A percentile compares a stretch with the other conserved stretches of the same genome.
These are phyloP conservation scores for Apoda limacodes DNA, from an alignment of 2,888 invertebrate species.

Conservation along the genomic window DNA sequence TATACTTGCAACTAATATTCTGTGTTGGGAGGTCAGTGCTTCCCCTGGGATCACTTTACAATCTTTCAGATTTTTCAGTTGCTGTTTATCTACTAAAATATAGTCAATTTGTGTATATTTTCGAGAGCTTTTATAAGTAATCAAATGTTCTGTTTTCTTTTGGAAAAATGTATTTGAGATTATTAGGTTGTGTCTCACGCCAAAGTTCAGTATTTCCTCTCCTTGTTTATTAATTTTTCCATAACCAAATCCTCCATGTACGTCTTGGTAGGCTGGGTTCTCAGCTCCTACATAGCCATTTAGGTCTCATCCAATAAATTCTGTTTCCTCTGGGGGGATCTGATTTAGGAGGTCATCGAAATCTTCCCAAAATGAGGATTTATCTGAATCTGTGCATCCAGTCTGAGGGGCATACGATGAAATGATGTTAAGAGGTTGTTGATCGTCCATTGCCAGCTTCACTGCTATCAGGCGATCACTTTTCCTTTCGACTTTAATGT, in stretches of 20 bases:
- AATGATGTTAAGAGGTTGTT: constrained; percentile 11
- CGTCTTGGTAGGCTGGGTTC: background rate
- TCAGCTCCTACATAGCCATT: constrained; percentile 15
- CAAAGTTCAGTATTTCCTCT: constrained; percentile 4
- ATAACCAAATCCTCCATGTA: constrained; percentile 2
- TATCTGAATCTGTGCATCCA: constrained; percentile 9
- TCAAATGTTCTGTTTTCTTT: constrained; percentile 12
- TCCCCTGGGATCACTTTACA: constrained; percentile 19
- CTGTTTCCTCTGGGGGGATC: too few relatives aligned
- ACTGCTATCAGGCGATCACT: constrained; percentile 14
- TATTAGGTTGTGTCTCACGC: constrained; percentile 2
- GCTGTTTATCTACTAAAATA: constrained; percentile 5
- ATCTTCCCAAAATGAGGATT: constrained; percentile 15
- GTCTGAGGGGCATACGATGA: constrained; percentile 17
- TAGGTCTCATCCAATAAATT: constrained; percentile 10
- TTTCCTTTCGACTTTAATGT: constrained; percentile 10
- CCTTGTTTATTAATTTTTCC: constrained; percentile 5
- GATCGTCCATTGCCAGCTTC: constrained; percentile 14
- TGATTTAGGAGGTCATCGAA: constrained; percentile 8
- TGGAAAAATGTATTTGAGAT: too few relatives aligned
- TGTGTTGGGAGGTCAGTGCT: constrained; percentile 14
- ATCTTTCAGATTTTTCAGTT: constrained; percentile 6
- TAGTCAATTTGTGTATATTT: constrained; percentile 12
- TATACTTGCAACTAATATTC: constrained; percentile 18
- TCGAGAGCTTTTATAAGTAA: constrained; percentile 13